phyloP scores from a whole-genome alignment of 2,113 vertebrate species.

The Mungos mungo region DNA sequence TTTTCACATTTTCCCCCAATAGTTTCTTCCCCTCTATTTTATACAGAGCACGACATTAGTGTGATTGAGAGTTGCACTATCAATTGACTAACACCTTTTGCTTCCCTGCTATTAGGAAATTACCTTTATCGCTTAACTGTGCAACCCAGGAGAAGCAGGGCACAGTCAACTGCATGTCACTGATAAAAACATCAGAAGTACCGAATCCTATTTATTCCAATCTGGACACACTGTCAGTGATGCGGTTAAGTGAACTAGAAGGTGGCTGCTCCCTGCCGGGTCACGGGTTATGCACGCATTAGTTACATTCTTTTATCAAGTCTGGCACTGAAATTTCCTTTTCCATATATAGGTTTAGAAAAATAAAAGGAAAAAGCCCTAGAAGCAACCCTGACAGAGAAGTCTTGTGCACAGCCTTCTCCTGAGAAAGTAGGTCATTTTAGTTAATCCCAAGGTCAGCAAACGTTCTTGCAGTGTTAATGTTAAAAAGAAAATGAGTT shows the following conservation, averaged over 20 bases:
- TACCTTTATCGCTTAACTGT: conserved; percentile 37
- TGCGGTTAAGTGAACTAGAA: not conserved
- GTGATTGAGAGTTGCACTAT: conserved; percentile 10
- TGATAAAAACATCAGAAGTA: conserved; percentile 46
- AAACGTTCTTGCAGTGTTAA: not conserved
- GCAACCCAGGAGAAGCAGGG: conserved; percentile 30
- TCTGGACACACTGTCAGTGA: not conserved
- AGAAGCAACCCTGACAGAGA: conserved; percentile 49
- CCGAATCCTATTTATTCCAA: conserved; percentile 69
- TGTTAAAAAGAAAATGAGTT: not conserved
- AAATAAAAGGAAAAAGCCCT: conserved; percentile 54
- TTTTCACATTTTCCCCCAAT: conserved; percentile 79
- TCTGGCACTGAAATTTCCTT: conserved; percentile 35
- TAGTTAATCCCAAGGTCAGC: not conserved
- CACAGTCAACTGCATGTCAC: conserved; percentile 27
- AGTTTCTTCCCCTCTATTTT: conserved; percentile 53
- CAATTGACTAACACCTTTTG: conserved; percentile 35
- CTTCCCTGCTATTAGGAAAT: conserved; percentile 56
- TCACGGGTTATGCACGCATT: not conserved
- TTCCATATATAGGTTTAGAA: conserved; percentile 27
- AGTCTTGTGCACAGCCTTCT: conserved; percentile 49
- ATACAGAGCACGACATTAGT: conserved; percentile 65
- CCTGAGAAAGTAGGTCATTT: not conserved
- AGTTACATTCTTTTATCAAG: conserved; percentile 12
- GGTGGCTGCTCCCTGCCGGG: not conserved